Base-by-base conservation (phyloP, 1,140 invertebrate genomes). In the Helicoverpa armigera region DNA sequence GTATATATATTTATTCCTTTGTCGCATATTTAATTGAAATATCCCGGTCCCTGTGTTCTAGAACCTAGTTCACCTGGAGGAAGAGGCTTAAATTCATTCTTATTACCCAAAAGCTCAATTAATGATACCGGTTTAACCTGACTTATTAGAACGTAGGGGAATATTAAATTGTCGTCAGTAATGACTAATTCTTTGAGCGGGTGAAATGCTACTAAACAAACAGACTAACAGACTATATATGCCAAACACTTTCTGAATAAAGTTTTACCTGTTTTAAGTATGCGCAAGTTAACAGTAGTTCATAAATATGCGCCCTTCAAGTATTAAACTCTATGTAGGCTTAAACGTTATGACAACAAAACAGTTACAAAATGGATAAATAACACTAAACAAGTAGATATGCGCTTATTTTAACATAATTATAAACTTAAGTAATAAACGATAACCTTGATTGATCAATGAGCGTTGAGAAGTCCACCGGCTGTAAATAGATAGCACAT, bases 361-460 rank as follows among this genome's bases (percentile, higher is more conserved):
- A 76, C 23, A 51, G 23, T 23, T 61, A 18, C 60, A 77, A 31
- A 76, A 63, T 29, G 13, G 23, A 75, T 61, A 60, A 65, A 50
- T 75, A 50, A 75, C 9, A 48, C 35, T 50, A 75, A 61, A 3
- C 54, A 70, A 70, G 73, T 50, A 77, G 23, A n/a, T 51, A 63
- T 77, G 61, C 61, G 61, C 61, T 77, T 65, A 67, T 31, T 77
- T 54, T 67, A 67, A 76, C 43, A 51, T 76, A 63, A 77, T 43
- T 77, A 67, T 77, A 65, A 77, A 77, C 31, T 77, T 51, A 65
- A 61, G 51, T 67, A 65, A 77, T 77, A 35, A 43, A 31, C 51
- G 75, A 77, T 77, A 77, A 77, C 75, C 60, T 76, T 65, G 50
- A 77, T 65, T 77, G 61, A 77, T 77, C 67, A 77, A 67, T 54